Conservation (phyloP, 1,140 invertebrate genomes). For the Lucilia cuprina region DNA sequence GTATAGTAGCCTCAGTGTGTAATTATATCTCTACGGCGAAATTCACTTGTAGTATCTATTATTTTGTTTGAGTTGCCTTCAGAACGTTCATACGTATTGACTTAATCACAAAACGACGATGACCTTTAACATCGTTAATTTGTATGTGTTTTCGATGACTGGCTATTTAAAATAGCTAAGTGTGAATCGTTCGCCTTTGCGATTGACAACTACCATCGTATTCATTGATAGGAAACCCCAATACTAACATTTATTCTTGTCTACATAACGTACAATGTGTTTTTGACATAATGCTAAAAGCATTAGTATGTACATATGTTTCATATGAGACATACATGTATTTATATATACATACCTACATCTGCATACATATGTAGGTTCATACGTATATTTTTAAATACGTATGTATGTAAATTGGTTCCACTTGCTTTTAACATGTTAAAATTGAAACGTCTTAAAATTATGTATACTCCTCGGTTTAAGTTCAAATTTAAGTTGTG, state of each 20-base stretch:
- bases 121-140: constrained; percentile 37
- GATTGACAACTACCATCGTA: not conserved
- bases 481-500: too few relatives aligned
- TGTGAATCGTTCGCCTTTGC: not conserved
- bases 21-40: too few relatives aligned
- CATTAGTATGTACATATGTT: too few relatives aligned
- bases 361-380: not conserved
- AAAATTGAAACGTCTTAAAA: too few relatives aligned
- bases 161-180: not conserved
- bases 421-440: too few relatives aligned
- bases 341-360: not conserved
- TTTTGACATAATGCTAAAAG: too few relatives aligned
- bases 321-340: not conserved
- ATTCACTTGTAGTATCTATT: not conserved
- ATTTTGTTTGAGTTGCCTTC: not conserved
- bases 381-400: too few relatives aligned
- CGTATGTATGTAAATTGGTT: not conserved
- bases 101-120: constrained; percentile 2
- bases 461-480: too few relatives aligned
- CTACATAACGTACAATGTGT: too few relatives aligned
- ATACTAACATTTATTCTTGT: not conserved
- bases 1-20: too few relatives aligned
- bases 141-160: constrained; percentile 3
- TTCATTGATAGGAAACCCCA: not conserved
- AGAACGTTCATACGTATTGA: not conserved